Conservation (phyloP, 2,113 vertebrate species). For the Nyctibius bracteatus region DNA sequence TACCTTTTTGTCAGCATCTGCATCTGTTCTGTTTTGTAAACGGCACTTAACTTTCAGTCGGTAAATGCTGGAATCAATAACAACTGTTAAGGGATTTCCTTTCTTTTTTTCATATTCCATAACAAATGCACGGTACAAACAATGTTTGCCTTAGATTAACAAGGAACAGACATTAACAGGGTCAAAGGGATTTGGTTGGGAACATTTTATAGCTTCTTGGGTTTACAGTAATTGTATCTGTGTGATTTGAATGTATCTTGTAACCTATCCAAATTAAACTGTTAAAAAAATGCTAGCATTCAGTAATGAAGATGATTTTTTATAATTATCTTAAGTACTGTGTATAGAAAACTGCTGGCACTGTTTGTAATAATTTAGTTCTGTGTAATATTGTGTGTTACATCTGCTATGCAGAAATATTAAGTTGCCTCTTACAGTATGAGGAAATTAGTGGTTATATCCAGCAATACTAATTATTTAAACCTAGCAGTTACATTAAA, state of each 20-base stretch:
- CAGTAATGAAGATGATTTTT: constrained; percentile 79
- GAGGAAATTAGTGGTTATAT: constrained; percentile 68
- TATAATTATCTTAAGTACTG: constrained; percentile 78
- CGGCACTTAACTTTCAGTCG: constrained; percentile 91
- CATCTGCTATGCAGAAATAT: constrained; percentile 72
- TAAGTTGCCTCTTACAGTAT: constrained; percentile 67
- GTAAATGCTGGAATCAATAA: constrained; percentile 97
- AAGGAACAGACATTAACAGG: constrained; percentile 74
- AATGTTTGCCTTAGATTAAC: constrained; percentile 82
- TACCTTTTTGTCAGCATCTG: constrained; percentile 99
- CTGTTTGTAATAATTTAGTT: constrained; percentile 74
- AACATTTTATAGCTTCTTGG: constrained; percentile 73
- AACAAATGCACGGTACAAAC: constrained; percentile 71
- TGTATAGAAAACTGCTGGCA: constrained; percentile 75
- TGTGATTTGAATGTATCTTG: constrained; percentile 74
- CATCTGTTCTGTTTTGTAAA: constrained; percentile 99
- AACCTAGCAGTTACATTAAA: constrained; percentile 61
- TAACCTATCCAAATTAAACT: constrained; percentile 79
- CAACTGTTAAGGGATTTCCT: constrained; percentile 94
- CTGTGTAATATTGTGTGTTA: constrained; percentile 67
- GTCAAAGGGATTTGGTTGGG: constrained; percentile 78
- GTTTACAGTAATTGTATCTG: constrained; percentile 73
- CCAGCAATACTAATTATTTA: constrained; percentile 68
- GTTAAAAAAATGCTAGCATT: constrained; percentile 72
- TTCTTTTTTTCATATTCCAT: constrained; percentile 71